A percentile compares a stretch with the other conserved stretches of the same genome.
phyloP scores from a whole-genome alignment of 1,140 invertebrate genomes.

The Cydia amplana region DNA sequence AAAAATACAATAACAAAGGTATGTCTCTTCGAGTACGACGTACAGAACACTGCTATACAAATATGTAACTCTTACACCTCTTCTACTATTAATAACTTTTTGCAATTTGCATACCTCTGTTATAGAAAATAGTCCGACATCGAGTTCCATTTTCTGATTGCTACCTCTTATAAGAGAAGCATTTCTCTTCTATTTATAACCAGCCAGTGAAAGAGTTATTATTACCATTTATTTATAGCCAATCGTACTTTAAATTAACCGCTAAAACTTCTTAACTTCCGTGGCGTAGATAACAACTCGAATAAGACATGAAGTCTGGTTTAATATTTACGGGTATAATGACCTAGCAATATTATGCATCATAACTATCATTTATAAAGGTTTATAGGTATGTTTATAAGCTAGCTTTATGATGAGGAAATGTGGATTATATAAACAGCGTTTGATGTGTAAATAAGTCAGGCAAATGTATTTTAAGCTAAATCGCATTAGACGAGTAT shows the following conservation, averaged over 20 bases:
- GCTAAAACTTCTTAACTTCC: neutral
- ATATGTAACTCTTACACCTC: no score
- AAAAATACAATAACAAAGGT: no score
- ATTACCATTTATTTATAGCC: neutral
- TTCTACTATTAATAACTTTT: no score
- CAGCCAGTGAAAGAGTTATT: neutral
- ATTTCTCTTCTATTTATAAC: neutral
- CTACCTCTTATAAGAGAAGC: neutral
- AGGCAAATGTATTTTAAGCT: neutral
- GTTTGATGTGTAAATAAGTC: neutral
- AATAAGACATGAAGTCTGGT: neutral
- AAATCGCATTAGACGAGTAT: neutral
- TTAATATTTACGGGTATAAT: neutral
- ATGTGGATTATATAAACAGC: neutral
- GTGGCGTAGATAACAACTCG: neutral
- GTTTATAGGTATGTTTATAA: slow-evolving; percentile 8
- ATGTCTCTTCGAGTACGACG: no score
- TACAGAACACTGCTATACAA: no score
- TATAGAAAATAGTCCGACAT: no score
- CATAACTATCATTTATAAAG: slow-evolving; percentile 16
- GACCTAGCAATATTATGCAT: slow-evolving; percentile 11
- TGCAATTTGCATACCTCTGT: no score
- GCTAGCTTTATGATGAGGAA: slow-evolving; percentile 2
- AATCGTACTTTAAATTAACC: slow-evolving; percentile 1
- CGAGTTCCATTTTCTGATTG: neutral